Evolutionary conservation across 2,888 invertebrate genomes (phyloP).

Genomic region (Frankliniella intonsa): DNA sequence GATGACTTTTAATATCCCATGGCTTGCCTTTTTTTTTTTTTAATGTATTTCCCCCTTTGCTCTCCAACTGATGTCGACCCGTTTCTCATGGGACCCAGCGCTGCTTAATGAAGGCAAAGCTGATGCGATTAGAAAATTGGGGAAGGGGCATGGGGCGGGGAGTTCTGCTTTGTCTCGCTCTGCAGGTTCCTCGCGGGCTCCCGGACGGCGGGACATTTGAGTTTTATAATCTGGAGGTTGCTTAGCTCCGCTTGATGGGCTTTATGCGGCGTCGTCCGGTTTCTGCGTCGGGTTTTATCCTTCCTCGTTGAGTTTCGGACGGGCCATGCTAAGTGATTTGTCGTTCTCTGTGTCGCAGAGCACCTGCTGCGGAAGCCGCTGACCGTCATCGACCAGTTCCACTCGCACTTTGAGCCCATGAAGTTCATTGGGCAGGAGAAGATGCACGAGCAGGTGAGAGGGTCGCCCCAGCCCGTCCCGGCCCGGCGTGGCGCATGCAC

Average conservation of each 20-base stretch:
- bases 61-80: not conserved
- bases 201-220: not conserved
- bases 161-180: not conserved
- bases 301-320: not conserved
- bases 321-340: not conserved
- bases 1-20: conserved; percentile 13
- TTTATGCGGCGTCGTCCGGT: not conserved
- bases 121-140: not conserved
- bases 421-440: conserved; percentile 73
- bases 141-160: not conserved
- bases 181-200: not conserved
- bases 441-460: conserved; percentile 70
- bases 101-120: not conserved
- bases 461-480: not conserved
- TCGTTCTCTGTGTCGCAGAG: conserved; percentile 54
- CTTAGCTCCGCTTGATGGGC: not conserved
- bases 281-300: not conserved
- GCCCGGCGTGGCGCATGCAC: too few species aligned
- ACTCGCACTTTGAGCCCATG: conserved; percentile 93
- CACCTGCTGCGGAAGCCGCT: conserved; percentile 77
- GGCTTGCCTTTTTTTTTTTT: not conserved
- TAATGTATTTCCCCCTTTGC: not conserved
- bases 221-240: not conserved
- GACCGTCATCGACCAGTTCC: conserved; percentile 84
- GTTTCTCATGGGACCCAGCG: not conserved